These are phyloP conservation scores for Rhabdomys pumilio DNA, from an alignment of 2,797 vertebrate species.

Conservation along the genomic window DNA sequence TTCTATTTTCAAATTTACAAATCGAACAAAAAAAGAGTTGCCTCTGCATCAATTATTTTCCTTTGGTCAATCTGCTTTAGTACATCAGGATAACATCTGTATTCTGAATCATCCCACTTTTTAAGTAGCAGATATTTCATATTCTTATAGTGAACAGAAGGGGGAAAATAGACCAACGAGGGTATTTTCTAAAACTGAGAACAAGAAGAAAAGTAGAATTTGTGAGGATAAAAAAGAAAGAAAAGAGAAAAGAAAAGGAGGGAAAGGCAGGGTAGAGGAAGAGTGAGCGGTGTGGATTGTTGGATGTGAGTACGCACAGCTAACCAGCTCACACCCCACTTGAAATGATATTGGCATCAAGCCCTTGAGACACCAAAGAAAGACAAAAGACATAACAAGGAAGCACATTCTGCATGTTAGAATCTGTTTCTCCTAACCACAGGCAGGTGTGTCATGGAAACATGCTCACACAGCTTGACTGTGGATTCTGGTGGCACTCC, in stretches of 20 bases:
- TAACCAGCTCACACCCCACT: conserved; percentile 58
- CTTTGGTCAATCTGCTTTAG: conserved; percentile 10
- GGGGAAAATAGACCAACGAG: conserved; percentile 18
- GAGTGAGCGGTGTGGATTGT: conserved; percentile 20
- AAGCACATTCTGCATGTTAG: conserved; percentile 67
- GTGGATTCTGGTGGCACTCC: conserved; percentile 27
- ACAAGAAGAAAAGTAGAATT: background rate
- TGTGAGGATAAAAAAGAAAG: background rate
- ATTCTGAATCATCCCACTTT: conserved; percentile 28
- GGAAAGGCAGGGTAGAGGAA: background rate
- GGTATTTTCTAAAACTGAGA: background rate
- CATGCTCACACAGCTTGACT: conserved; percentile 17
- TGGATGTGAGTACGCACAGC: background rate
- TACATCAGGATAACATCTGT: background rate
- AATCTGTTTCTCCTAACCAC: conserved; percentile 59
- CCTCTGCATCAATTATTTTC: conserved; percentile 14
- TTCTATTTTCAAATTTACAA: conserved; percentile 62
- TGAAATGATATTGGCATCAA: conserved; percentile 37
- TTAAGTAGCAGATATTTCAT: conserved; percentile 54
- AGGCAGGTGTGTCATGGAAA: conserved; percentile 61
- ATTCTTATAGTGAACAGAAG: conserved; percentile 16
- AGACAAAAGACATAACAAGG: background rate
- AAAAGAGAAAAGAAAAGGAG: background rate
- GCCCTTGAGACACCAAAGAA: background rate
- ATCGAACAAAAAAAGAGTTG: conserved; percentile 49